Evolutionary conservation across 2,888 invertebrate genomes (phyloP), one percentile per base, ranked within the genome.

Genomic region (Teinopalpus imperialis): DNA sequence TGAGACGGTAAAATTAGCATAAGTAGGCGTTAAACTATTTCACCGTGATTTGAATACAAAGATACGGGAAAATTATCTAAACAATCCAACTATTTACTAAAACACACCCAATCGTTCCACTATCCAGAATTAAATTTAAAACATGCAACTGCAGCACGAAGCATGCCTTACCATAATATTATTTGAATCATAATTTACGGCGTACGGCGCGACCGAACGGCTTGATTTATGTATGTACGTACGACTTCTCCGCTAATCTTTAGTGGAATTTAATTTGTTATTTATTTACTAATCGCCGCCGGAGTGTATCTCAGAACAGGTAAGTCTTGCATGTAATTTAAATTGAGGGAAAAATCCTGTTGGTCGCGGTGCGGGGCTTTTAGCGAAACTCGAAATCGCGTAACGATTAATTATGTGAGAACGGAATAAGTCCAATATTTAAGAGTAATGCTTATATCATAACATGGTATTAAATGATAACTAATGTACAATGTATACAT

Each of bases 151-250:
- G 51, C 53, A 54, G 32, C 44, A 40, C 51, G 42, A 37, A 53
- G 56, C 54, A 54, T 56, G 60, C 56, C 76, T 79, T 70, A 77
- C 75, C 80, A 80, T 82, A 80, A 80, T 81, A 81, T 82, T 81
- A 81, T 81, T 81, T 75, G 74, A 85, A 71, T 75, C 80, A 82
- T 85, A 85, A 80, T 81, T 82, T 78, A 83, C 74, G 66, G 66
- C 62, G 67, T 63, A 58, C 68, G 64, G 63, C 63, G 63, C 67
- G 74, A 74, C 69, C 63, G 63, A 65, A 45, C 60, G 59, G 53
- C 69, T 74, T 88, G 88, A 88, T 87, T 87, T 87, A 86, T 88
- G 81, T 85, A 81, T 72, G 79, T 21, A 41, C 31, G 30, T 24
- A 37, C 26, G 26, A 61, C 56, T 53, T 49, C 53, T 53, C 57